phyloP scores from a whole-genome alignment of 2,113 vertebrate genomes.

The Beaufortia kweichowensis region DNA sequence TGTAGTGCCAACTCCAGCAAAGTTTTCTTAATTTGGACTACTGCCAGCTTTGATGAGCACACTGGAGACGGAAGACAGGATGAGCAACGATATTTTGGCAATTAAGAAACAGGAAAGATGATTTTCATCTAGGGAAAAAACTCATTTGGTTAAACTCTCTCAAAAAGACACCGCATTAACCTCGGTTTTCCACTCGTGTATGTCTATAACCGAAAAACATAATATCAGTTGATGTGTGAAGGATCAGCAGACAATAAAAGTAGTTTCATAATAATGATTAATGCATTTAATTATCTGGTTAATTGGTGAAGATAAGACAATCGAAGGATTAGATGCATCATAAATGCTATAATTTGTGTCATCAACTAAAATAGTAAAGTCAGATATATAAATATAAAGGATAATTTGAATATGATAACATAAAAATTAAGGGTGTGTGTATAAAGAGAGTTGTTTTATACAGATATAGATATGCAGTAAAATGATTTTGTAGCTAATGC shows the following conservation, averaged over 20 bases:
- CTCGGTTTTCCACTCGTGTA: neutral
- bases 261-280: neutral
- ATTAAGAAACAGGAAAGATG: conserved; percentile 41
- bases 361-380: neutral
- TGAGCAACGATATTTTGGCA: conserved; percentile 41
- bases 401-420: too few species aligned
- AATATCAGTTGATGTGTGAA: neutral
- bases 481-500: conserved; percentile 7
- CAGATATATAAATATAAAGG: too few species aligned
- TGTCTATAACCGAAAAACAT: conserved; percentile 7
- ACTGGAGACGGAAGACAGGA: conserved; percentile 33
- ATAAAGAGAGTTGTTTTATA: neutral
- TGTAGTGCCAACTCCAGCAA: conserved; percentile 49
- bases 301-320: neutral
- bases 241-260: conserved; percentile 2
- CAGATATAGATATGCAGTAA: neutral
- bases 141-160: conserved; percentile 3
- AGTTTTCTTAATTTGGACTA: conserved; percentile 54
- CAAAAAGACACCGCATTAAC: neutral
- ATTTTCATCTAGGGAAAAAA: neutral
- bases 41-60: conserved; percentile 46
- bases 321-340: conserved; percentile 7
- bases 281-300: conserved; percentile 18
- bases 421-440: too few species aligned
- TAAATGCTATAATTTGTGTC: neutral